Base-by-base conservation (phyloP, 2,888 invertebrate genomes). In the Parnassius apollo region DNA sequence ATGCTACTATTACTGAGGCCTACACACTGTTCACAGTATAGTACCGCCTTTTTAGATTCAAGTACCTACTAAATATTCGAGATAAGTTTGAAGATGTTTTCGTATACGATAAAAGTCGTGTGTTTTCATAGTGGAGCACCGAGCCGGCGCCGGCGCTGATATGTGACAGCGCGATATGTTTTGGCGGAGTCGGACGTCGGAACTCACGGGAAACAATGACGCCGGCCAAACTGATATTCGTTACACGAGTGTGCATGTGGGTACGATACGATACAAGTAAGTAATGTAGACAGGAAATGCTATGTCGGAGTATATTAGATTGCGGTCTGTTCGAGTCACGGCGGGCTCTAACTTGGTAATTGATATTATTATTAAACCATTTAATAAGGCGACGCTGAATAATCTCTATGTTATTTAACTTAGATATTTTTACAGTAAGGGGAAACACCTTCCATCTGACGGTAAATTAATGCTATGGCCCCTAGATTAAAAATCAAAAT, bases 161-260 rank as follows among this genome's bases (percentile, higher is more conserved):
- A 74, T 73, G 73, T 80, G 82, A 79, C 83, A 76, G 73, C 66
- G 67, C 68, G 84, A 83, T 82, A 82, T 73, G 79, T 75, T 76
- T 73, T 66, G 71, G 66, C 68, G 64, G 70, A 70, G 65, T 66
- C 68, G 66, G 67, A 66, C 64, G 66, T 66, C 71, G 64, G 61
- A 65, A 62, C 62, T 62, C 56, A 59, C 18, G 57, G 62, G 61
- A 53, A 61, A 63, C 63, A 66, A 59, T 58, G 62, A 58, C 65
- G 64, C 61, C 64, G 70, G 65, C 74, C 65, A 58, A 71, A 70
- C 68, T 68, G 68, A 72, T 69, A 69, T 60, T 59, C 46, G 57
- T 58, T 60, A 52, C n/a, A 45, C 35, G 1, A 35, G 35, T 64
- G 54, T 57, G 52, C 18, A 35, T 44, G 22, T 10, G n/a, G 11